phyloP scores from a whole-genome alignment of 2,113 vertebrate species.

The Athene noctua region DNA sequence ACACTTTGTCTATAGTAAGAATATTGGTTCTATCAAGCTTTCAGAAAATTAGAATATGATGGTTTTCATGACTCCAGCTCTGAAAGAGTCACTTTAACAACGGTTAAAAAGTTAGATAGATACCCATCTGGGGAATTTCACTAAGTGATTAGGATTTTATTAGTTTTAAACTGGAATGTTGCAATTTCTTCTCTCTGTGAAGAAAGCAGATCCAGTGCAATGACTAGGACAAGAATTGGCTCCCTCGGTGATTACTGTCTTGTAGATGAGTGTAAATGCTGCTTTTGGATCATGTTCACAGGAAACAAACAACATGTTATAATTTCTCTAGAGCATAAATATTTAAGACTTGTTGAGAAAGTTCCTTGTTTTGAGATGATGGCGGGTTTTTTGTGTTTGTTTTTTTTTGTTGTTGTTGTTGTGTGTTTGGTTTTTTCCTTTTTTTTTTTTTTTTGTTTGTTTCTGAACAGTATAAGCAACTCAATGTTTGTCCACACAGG shows the following conservation, averaged over 20 bases:
- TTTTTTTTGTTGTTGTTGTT: neutral
- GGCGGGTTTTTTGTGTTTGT: neutral
- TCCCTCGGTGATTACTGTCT: slow-evolving; percentile 14
- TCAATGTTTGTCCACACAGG: neutral
- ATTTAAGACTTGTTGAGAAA: neutral
- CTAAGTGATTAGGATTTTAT: slow-evolving; percentile 47
- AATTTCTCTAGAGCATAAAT: neutral
- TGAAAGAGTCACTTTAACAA: slow-evolving; percentile 62
- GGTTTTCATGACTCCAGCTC: slow-evolving; percentile 54
- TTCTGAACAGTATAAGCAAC: neutral
- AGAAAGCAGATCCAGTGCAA: slow-evolving; percentile 14
- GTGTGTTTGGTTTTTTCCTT: neutral
- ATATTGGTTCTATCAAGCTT: slow-evolving; percentile 66
- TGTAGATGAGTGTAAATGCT: neutral
- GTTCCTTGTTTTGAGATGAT: neutral
- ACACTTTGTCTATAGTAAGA: slow-evolving; percentile 61
- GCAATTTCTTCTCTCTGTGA: slow-evolving; percentile 38
- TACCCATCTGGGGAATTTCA: slow-evolving; percentile 16
- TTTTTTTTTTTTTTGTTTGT: neutral
- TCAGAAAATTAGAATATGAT: slow-evolving; percentile 70
- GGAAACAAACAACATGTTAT: slow-evolving; percentile 9
- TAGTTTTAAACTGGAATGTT: slow-evolving; percentile 42
- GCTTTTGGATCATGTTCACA: slow-evolving; percentile 12
- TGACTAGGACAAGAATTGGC: slow-evolving; percentile 9
- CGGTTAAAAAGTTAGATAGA: slow-evolving; percentile 59